phyloP scores from a whole-genome alignment of 2,888 invertebrate genomes.

The Sussaba pulchella region DNA sequence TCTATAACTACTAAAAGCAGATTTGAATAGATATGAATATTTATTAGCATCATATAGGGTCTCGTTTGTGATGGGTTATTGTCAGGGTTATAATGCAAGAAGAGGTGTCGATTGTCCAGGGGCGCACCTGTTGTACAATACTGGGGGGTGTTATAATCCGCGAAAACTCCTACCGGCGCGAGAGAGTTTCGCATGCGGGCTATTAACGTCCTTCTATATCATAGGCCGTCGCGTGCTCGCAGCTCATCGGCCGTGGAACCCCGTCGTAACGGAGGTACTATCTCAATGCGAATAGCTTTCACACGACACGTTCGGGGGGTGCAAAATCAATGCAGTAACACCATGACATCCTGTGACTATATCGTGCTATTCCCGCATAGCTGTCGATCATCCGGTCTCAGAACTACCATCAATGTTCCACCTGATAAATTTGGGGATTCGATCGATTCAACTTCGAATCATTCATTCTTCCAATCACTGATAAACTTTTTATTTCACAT shows the following conservation, averaged over 20 bases:
- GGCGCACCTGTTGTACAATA: conserved; percentile 78
- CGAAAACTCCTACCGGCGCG: conserved; percentile 68
- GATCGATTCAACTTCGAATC: background rate
- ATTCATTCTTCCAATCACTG: background rate
- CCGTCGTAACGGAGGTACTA: conserved; percentile 77
- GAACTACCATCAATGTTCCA: background rate
- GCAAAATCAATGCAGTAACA: conserved; percentile 81
- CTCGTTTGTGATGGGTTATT: background rate
- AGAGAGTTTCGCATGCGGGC: conserved; percentile 52
- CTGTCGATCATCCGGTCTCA: background rate
- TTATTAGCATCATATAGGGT: background rate
- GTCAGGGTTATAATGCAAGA: background rate
- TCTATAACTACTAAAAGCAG: background rate
- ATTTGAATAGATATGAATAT: conserved; percentile 10
- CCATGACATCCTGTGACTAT: conserved; percentile 74
- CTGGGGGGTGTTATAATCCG: conserved; percentile 47
- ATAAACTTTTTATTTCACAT: conserved; percentile 74
- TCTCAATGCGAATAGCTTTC: conserved; percentile 80
- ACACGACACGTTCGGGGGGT: conserved; percentile 76
- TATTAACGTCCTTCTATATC: conserved; percentile 72
- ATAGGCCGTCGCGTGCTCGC: conserved; percentile 81
- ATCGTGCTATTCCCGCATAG: conserved; percentile 5
- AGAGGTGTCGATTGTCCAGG: conserved; percentile 13
- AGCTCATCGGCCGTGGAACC: conserved; percentile 80
- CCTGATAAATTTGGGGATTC: background rate